These are phyloP conservation scores for Hydrochoerus hydrochaeris DNA, from an alignment of 2,113 vertebrate genomes.

Conservation along the genomic window DNA sequence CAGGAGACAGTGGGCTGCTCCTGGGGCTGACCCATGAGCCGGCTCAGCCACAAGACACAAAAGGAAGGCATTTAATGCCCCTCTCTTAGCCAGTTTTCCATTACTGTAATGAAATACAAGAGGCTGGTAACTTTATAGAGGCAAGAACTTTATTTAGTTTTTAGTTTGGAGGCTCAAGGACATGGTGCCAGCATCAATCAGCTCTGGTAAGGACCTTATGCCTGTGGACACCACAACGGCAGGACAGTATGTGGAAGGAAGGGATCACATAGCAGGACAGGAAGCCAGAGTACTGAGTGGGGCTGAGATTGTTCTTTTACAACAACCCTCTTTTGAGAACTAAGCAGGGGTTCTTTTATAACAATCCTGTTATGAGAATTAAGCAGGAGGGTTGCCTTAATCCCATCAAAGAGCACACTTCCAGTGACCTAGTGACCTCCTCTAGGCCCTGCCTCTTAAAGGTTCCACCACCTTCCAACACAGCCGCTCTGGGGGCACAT, in stretches of 20 bases:
- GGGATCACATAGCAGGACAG: background rate
- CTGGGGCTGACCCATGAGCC: background rate
- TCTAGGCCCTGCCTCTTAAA: background rate
- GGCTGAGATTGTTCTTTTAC: background rate
- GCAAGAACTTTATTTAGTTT: background rate
- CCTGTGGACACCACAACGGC: background rate
- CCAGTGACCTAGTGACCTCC: background rate
- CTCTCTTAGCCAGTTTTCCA: background rate
- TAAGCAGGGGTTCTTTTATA: background rate
- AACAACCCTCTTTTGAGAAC: background rate
- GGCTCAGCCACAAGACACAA: background rate
- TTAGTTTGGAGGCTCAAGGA: background rate
- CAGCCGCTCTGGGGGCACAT: background rate
- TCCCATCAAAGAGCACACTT: background rate
- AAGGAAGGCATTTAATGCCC: rapidly evolving
- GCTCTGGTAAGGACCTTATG: background rate
- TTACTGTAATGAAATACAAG: background rate
- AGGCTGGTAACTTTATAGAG: background rate
- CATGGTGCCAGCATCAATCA: background rate
- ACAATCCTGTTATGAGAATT: background rate
- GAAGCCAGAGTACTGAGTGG: background rate
- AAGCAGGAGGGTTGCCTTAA: background rate
- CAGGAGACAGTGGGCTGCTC: background rate
- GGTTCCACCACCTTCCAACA: background rate
- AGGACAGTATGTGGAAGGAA: background rate